A percentile compares a stretch with the other conserved stretches of the same genome.
phyloP scores from a whole-genome alignment of 2,888 invertebrate genomes.

The Hoplodrina blanda region DNA sequence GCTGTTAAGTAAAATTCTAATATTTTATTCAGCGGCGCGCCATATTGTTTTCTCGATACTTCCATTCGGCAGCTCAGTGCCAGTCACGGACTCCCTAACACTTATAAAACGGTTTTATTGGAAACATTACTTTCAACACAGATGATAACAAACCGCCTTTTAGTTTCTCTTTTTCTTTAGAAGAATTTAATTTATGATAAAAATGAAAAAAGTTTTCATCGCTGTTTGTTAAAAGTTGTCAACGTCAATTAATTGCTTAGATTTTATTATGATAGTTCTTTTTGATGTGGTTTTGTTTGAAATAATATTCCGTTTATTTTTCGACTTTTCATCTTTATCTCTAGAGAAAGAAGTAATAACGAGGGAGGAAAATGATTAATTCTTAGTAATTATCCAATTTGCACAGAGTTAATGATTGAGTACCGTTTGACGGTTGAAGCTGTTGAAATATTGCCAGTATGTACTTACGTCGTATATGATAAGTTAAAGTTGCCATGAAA shows the following conservation, averaged over 20 bases:
- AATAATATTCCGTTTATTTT: conserved; percentile 34
- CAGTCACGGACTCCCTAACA: conserved; percentile 70
- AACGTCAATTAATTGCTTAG: conserved; percentile 48
- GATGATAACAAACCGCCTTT: conserved; percentile 33
- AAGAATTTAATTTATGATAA: conserved; percentile 41
- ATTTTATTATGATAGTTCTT: conserved; percentile 25
- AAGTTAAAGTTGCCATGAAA: too few relatives aligned
- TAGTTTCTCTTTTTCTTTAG: conserved; percentile 24
- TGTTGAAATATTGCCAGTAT: conserved; percentile 3
- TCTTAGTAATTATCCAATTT: conserved; percentile 40
- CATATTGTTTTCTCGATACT: conserved; percentile 67
- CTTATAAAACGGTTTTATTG: conserved; percentile 70
- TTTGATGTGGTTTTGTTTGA: conserved; percentile 52
- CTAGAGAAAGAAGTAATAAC: conserved; percentile 10
- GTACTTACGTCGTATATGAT: too few relatives aligned
- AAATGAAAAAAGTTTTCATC: conserved; percentile 47
- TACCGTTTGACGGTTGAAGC: conserved; percentile 19
- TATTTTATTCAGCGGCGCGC: conserved; percentile 74
- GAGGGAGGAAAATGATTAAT: conserved; percentile 21
- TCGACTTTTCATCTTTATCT: conserved; percentile 31
- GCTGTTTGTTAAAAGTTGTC: conserved; percentile 44
- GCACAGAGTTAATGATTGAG: conserved; percentile 20
- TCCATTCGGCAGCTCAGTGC: conserved; percentile 64
- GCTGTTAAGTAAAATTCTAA: conserved; percentile 66
- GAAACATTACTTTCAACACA: conserved; percentile 47